phyloP scores from a whole-genome alignment of 2,888 invertebrate species.

The Lasius platythorax region DNA sequence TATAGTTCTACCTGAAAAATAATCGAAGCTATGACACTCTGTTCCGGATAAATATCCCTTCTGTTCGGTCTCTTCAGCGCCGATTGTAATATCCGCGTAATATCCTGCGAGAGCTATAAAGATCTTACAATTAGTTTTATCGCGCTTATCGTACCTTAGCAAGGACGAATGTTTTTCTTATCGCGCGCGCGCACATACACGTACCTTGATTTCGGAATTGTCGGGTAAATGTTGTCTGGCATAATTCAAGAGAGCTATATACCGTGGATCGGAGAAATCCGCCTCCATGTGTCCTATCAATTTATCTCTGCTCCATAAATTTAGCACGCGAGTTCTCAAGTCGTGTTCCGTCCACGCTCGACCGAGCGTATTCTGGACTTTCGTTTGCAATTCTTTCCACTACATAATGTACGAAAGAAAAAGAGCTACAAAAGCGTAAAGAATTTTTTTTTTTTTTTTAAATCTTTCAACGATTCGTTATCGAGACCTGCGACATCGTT shows the following conservation, averaged over 20 bases:
- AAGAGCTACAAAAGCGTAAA: background rate
- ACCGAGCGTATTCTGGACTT: slow-evolving; percentile 75
- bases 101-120: slow-evolving; percentile 76
- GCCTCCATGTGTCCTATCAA: slow-evolving; percentile 76
- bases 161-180: slow-evolving; percentile 1
- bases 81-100: slow-evolving; percentile 71
- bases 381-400: slow-evolving; percentile 79
- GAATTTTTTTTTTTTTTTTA: background rate
- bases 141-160: background rate
- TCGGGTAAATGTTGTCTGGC: slow-evolving; percentile 74
- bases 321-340: slow-evolving; percentile 71
- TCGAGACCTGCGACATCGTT: slow-evolving; percentile 75
- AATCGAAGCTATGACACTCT: slow-evolving; percentile 77
- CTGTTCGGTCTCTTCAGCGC: slow-evolving; percentile 68
- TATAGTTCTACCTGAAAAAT: slow-evolving; percentile 75
- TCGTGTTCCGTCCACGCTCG: slow-evolving; percentile 74
- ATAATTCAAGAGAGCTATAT: slow-evolving; percentile 74
- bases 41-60: slow-evolving; percentile 75
- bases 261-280: slow-evolving; percentile 76
- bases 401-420: slow-evolving; percentile 52
- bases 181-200: background rate
- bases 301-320: slow-evolving; percentile 70
- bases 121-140: background rate
- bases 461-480: background rate
- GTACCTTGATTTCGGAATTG: slow-evolving; percentile 75